Percentiles rank a stretch among this genome's conserved stretches.
Conservation (phyloP, 2,113 vertebrate genomes). For the Microcebus lehilahytsara region DNA sequence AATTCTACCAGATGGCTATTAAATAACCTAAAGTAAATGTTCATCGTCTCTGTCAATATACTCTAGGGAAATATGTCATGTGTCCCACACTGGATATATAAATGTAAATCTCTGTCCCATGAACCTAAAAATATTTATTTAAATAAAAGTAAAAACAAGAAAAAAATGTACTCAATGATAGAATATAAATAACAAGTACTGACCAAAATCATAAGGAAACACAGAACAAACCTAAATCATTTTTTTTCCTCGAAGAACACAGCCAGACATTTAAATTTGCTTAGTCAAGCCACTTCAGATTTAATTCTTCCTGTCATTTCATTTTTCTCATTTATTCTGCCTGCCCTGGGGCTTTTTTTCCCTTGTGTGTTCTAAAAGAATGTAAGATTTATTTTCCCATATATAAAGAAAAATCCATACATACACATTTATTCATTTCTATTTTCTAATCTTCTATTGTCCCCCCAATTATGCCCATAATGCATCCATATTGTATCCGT, state of each 20-base stretch:
- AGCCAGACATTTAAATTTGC: constrained; percentile 50
- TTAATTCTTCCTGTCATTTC: constrained; percentile 59
- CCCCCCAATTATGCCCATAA: not conserved
- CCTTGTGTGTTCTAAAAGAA: not conserved
- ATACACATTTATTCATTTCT: not conserved
- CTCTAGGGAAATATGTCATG: not conserved
- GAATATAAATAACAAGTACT: not conserved
- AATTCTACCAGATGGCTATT: not conserved
- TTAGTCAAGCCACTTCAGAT: constrained; percentile 60
- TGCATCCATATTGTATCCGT: not conserved
- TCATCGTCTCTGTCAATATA: not conserved
- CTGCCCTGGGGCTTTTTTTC: not conserved
- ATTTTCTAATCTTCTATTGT: not conserved
- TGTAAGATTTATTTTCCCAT: not conserved
- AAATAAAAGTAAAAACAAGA: not conserved
- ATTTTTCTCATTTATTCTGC: constrained; percentile 61
- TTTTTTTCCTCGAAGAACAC: not conserved
- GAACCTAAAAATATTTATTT: not conserved
- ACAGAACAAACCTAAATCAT: not conserved
- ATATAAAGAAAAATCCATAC: not conserved
- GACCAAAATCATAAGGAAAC: not conserved
- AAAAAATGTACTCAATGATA: not conserved
- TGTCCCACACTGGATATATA: not conserved
- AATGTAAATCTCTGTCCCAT: not conserved
- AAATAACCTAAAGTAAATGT: not conserved